These are phyloP conservation scores for Polydrusus pterygomalis DNA, from an alignment of 2,888 invertebrate genomes.

Conservation along the genomic window DNA sequence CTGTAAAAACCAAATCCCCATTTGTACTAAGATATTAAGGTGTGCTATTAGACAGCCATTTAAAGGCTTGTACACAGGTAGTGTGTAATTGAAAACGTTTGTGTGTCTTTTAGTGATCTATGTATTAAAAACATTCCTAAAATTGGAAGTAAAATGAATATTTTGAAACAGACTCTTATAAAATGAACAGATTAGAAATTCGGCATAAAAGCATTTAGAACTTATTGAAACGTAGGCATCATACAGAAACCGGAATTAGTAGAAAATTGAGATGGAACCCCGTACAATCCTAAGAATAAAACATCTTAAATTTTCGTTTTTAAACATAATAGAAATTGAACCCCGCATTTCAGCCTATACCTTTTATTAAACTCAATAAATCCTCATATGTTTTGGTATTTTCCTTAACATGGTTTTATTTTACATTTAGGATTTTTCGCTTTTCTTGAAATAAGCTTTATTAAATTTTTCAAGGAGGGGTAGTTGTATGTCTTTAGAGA, in stretches of 20 bases:
- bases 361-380: not conserved
- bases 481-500: too few species aligned
- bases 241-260: not conserved
- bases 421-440: too few species aligned
- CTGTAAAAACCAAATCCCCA: too few species aligned
- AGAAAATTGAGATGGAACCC: conserved; percentile 9
- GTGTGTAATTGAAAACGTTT: too few species aligned
- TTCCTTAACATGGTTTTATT: not conserved
- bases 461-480: too few species aligned
- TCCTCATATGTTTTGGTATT: conserved; percentile 1
- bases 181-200: not conserved
- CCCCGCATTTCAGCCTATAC: conserved; percentile 2
- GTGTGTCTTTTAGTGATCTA: too few species aligned
- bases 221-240: not conserved
- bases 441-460: too few species aligned
- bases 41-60: too few species aligned
- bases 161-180: not conserved
- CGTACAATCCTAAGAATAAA: conserved; percentile 19
- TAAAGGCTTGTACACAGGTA: too few species aligned
- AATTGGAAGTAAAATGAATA: not conserved
- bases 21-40: too few species aligned
- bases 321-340: conserved; percentile 28
- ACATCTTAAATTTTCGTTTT: conserved; percentile 27
- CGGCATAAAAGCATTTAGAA: conserved; percentile 9
- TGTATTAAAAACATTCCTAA: not conserved